phyloP scores from a whole-genome alignment of 2,888 invertebrate species.

The Dilophus febrilis region DNA sequence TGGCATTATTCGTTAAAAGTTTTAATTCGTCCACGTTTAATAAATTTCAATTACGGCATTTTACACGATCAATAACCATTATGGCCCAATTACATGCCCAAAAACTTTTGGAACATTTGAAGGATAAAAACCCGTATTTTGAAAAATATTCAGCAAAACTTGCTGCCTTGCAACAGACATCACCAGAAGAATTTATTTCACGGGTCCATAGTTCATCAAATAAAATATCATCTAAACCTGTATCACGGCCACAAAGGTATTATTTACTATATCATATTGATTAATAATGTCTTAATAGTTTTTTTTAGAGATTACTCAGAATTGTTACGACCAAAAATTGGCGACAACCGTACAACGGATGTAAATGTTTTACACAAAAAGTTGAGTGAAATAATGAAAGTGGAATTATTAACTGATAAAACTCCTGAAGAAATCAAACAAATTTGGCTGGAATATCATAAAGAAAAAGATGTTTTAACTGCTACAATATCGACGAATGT shows the following conservation, averaged over 20 bases:
- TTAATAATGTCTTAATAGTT: too few species aligned
- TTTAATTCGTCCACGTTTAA: too few species aligned
- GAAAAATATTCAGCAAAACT: slow-evolving; percentile 69
- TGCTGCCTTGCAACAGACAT: slow-evolving; percentile 50
- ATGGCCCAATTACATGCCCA: slow-evolving; percentile 27
- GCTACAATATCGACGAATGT: slow-evolving; percentile 47
- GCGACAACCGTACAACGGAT: slow-evolving; percentile 13
- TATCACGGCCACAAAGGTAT: too few species aligned
- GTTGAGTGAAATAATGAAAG: slow-evolving; percentile 56
- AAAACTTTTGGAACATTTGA: slow-evolving; percentile 33
- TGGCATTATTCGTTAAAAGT: too few species aligned
- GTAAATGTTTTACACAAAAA: slow-evolving; percentile 31
- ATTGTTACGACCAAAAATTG: slow-evolving; percentile 43
- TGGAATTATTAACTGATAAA: slow-evolving; percentile 56
- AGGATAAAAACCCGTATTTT: slow-evolving; percentile 53
- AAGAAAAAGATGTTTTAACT: slow-evolving; percentile 55
- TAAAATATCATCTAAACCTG: too few species aligned
- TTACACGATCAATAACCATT: slow-evolving; percentile 24
- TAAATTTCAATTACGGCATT: too few species aligned
- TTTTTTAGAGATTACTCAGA: slow-evolving; percentile 48
- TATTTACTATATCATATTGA: too few species aligned
- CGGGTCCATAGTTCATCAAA: too few species aligned
- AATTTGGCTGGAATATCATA: slow-evolving; percentile 71
- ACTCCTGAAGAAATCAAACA: slow-evolving; percentile 47
- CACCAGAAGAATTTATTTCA: slow-evolving; percentile 62